Evolutionary conservation across 2,888 invertebrate species (phyloP).

Genomic region (Tetragonula carbonaria): DNA sequence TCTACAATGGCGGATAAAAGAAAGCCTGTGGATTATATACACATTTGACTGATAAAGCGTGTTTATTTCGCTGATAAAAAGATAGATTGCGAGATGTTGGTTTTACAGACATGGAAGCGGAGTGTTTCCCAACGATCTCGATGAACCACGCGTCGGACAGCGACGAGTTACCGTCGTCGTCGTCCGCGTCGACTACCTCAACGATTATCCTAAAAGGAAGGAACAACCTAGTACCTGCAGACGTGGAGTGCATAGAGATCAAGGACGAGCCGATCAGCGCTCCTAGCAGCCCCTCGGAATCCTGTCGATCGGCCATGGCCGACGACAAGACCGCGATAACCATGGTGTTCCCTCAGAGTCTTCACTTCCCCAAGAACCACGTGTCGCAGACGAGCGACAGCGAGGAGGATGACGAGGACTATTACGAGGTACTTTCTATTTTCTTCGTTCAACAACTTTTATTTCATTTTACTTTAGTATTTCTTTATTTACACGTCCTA

Average conservation of each 20-base stretch:
- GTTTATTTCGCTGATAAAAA: too few species aligned
- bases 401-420: conserved; percentile 80
- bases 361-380: conserved; percentile 74
- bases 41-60: too few species aligned
- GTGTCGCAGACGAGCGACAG: conserved; percentile 77
- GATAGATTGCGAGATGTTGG: not conserved
- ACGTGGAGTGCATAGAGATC: conserved; percentile 84
- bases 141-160: conserved; percentile 86
- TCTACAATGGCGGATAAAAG: not conserved
- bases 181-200: conserved; percentile 57
- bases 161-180: conserved; percentile 65
- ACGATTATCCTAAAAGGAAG: conserved; percentile 57
- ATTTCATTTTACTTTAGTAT: too few species aligned
- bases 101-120: conserved; percentile 93
- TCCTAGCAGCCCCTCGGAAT: conserved; percentile 88
- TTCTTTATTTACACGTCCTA: too few species aligned
- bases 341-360: conserved; percentile 77
- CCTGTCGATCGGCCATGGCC: conserved; percentile 61
- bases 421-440: conserved; percentile 73
- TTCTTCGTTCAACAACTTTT: too few species aligned
- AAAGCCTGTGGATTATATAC: too few species aligned
- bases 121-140: conserved; percentile 93
- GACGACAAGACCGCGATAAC: conserved; percentile 76
- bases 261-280: conserved; percentile 92
- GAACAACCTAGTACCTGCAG: conserved; percentile 62